Evolutionary conservation across 1,140 invertebrate species (phyloP).

Genomic region (Acromyrmex heyeri): DNA sequence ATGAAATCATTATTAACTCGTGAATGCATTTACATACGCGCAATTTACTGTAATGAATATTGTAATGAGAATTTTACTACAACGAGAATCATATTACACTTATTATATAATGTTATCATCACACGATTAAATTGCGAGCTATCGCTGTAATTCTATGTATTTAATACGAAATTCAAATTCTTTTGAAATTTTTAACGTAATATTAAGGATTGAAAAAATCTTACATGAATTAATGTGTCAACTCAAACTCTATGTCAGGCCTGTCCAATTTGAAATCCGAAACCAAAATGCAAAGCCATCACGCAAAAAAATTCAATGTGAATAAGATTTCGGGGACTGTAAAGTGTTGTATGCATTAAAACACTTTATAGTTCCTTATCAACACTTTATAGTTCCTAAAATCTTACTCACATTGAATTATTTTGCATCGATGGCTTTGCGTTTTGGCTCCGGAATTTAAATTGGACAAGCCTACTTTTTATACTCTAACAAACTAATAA

Average conservation of each 20-base stretch:
- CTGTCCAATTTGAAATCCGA: too few species aligned
- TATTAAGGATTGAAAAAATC: not conserved
- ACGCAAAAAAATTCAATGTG: too few species aligned
- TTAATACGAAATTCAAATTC: not conserved
- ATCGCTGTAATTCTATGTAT: not conserved
- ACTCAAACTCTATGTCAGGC: too few species aligned
- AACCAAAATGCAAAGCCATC: too few species aligned
- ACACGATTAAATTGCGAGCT: not conserved
- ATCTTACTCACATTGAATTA: too few species aligned
- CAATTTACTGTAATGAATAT: slow-evolving; percentile 40
- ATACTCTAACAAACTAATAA: not conserved
- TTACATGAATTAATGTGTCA: not conserved
- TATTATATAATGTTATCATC: slow-evolving; percentile 18
- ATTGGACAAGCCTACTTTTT: too few species aligned
- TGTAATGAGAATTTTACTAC: slow-evolving; percentile 14
- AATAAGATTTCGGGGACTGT: too few species aligned
- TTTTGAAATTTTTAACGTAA: not conserved
- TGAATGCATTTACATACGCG: slow-evolving; percentile 1
- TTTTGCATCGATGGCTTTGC: too few species aligned
- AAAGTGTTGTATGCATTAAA: too few species aligned
- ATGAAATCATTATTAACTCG: slow-evolving; percentile 23
- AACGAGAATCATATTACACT: slow-evolving; percentile 27
- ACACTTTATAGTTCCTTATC: too few species aligned
- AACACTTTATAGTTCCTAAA: too few species aligned
- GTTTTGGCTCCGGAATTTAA: too few species aligned